Evolutionary conservation across 2,888 invertebrate species (phyloP), one percentile per base, ranked within the genome.

Genomic region (Ramazzottius varieornatus): DNA sequence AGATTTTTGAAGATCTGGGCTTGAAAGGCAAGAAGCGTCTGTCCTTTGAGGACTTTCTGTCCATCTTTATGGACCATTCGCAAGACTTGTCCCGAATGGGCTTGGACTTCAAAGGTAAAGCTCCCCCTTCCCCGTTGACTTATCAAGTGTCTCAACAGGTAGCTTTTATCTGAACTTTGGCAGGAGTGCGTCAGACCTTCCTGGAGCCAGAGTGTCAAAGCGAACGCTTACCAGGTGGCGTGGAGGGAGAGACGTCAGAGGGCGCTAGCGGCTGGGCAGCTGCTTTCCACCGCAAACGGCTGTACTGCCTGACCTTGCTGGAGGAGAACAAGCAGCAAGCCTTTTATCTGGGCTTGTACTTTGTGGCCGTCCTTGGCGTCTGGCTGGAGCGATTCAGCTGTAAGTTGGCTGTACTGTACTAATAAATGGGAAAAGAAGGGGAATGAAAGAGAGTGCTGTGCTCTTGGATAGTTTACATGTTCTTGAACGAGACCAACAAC

Each of bases 301-400:
- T n/a, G n/a, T n/a, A n/a, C n/a, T n/a, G n/a, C n/a, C n/a, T 69
- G 1, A 92, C 93, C 0, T 92, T 88, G 74, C 78, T 94, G 67
- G 93, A 94, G 78, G 92, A 93, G 75, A 91, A 94, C 75, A 81
- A 93, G 20, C 93, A 93, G 73, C 92, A 93, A 73, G 91, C 93
- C 68, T 91, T 92, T 75, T 92, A 92, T 74, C 78, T 94, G 34
- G 90, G 93, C 75, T 81, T 93, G 4, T 94, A 92, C 78, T 92
- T 90, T 74, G 88, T 92, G n/a, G 82, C 89, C 63, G 92, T 90
- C 1, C 86, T 90, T 69, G 88, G 86, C 0, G 76, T 93, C n/a
- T 94, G 93, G 73, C 85, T 92, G 8, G 92, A 93, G 75, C 80
- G 93, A 73, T 94, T 93, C 73, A 90, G 92, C 66, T 89, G 86